phyloP scores from a whole-genome alignment of 2,113 vertebrate genomes.

The Choloepus hoffmanni region DNA sequence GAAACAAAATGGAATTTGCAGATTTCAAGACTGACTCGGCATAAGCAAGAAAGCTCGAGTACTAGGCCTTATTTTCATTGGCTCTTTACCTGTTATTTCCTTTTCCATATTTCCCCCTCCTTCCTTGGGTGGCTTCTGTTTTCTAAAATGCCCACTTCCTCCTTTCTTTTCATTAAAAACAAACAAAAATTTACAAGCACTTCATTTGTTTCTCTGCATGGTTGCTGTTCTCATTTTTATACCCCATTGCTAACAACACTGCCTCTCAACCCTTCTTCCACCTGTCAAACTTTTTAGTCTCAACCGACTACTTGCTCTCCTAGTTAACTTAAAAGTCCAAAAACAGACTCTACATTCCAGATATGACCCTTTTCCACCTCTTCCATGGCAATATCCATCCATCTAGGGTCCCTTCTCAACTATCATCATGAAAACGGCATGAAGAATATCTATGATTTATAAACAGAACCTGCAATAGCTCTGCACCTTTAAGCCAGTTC shows the following conservation, averaged over 20 bases:
- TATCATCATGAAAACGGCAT: neutral
- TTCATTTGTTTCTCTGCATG: constrained; percentile 18
- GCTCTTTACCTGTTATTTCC: neutral
- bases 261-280: neutral
- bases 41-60: neutral
- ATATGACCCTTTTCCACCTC: neutral
- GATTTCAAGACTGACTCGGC: neutral
- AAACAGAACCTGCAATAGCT: neutral
- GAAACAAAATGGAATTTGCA: neutral
- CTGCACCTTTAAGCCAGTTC: neutral
- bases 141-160: neutral
- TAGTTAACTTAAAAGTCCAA: neutral
- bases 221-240: neutral
- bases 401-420: neutral
- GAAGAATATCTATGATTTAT: neutral
- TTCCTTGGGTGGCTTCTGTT: constrained; percentile 11
- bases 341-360: neutral
- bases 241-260: neutral
- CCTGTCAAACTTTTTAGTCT: neutral
- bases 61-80: neutral
- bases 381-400: neutral
- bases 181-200: constrained; percentile 21
- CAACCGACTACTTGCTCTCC: neutral
- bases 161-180: neutral
- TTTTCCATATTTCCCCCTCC: neutral